A percentile compares a stretch with the other conserved stretches of the same genome.
Conservation (phyloP, 2,888 invertebrate genomes). For the Anodontia alba region DNA sequence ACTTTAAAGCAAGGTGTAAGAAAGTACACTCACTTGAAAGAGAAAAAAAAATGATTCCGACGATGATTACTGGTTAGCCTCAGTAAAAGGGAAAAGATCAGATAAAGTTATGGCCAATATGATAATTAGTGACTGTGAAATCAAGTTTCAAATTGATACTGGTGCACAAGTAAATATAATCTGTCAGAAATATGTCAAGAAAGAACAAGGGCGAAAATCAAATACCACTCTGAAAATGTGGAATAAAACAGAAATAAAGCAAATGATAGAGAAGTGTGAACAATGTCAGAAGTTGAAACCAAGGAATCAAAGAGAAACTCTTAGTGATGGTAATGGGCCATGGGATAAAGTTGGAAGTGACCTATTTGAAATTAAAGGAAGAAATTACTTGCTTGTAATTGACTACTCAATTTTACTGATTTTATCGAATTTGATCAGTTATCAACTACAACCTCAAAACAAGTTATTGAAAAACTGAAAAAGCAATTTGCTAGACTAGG, state of each 20-base stretch:
- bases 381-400: conserved; percentile 43
- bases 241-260: conserved; percentile 42
- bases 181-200: conserved; percentile 17
- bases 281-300: conserved; percentile 16
- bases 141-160: conserved; percentile 36
- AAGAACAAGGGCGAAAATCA: neutral
- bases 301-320: conserved; percentile 21
- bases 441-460: conserved; percentile 25
- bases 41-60: conserved; percentile 19
- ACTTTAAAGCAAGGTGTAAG: conserved; percentile 44
- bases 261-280: conserved; percentile 25
- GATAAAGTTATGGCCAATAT: conserved; percentile 21
- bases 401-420: conserved; percentile 56
- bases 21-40: conserved; percentile 26
- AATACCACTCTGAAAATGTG: conserved; percentile 40
- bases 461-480: conserved; percentile 45
- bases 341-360: conserved; percentile 34
- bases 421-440: conserved; percentile 49
- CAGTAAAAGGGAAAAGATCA: neutral
- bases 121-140: conserved; percentile 31
- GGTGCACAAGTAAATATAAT: conserved; percentile 41
- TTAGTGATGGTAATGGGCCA: conserved; percentile 19
- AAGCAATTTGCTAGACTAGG: conserved; percentile 45
- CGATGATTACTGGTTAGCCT: conserved; percentile 23
- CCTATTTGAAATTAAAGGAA: conserved; percentile 39